Conservation (phyloP, 2,113 vertebrate species). For the Dipodomys spectabilis region DNA sequence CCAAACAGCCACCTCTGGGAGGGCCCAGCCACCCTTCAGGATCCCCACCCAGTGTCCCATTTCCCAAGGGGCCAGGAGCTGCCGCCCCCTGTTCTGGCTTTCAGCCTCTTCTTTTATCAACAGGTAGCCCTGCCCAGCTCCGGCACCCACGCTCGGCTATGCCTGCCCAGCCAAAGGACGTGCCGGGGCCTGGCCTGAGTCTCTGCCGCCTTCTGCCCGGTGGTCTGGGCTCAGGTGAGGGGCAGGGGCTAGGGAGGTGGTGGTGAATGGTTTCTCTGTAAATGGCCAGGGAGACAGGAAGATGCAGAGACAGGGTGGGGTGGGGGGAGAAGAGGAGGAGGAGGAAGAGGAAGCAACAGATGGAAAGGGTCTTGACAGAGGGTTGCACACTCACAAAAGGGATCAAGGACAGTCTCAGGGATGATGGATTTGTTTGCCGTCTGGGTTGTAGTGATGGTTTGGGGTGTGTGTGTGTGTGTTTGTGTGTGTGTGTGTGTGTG, state of each 20-base stretch:
- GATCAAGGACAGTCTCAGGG: too few relatives aligned
- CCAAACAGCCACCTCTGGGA: neutral
- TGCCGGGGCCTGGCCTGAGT: neutral
- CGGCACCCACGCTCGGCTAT: neutral
- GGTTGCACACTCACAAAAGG: neutral
- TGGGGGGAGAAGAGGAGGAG: neutral
- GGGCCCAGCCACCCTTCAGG: neutral
- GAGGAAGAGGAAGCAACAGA: neutral
- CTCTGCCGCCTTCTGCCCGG: too few relatives aligned
- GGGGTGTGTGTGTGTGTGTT: too few relatives aligned
- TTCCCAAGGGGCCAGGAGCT: slow-evolving; percentile 26
- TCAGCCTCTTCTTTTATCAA: slow-evolving; percentile 4
- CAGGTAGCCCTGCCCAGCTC: slow-evolving; percentile 49
- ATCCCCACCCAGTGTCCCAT: slow-evolving; percentile 57
- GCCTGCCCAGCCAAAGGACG: neutral
- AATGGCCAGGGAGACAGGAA: neutral
- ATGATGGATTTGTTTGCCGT: too few relatives aligned
- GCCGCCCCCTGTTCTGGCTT: neutral
- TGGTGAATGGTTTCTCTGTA: neutral
- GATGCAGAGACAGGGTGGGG: neutral
- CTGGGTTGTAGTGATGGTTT: too few relatives aligned
- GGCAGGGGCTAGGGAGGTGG: neutral
- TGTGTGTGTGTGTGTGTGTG: too few relatives aligned
- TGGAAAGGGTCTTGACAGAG: rapidly evolving
- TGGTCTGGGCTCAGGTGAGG: neutral